Evolutionary conservation across 2,797 vertebrate genomes (phyloP).

Genomic region (Coracias cyanogaster): DNA sequence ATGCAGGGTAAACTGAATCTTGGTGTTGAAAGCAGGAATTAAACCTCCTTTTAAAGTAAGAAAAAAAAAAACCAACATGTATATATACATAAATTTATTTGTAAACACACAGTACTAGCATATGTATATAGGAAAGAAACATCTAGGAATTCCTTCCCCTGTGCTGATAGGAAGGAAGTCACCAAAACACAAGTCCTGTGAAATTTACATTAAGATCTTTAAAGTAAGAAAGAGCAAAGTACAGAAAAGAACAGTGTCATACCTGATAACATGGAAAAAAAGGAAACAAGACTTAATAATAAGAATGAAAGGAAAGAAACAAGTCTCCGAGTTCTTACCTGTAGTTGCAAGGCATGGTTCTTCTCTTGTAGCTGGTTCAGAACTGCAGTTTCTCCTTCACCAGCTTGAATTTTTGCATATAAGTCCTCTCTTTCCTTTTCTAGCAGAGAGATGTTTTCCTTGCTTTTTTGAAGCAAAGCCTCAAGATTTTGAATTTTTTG

Average conservation of each 20-base stretch:
- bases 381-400: conserved; percentile 95
- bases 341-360: conserved; percentile 92
- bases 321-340: conserved; percentile 77
- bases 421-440: conserved; percentile 95
- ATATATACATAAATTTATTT: not conserved
- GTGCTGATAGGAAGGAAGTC: not conserved
- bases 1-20: not conserved
- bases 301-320: not conserved
- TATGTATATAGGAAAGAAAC: not conserved
- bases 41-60: not conserved
- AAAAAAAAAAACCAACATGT: not conserved
- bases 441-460: conserved; percentile 91
- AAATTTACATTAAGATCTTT: not conserved
- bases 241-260: not conserved
- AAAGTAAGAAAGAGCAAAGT: not conserved
- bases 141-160: not conserved
- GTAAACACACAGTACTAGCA: not conserved
- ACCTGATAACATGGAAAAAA: not conserved
- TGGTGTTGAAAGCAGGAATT: not conserved
- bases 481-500: conserved; percentile 99
- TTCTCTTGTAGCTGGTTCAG: conserved; percentile 97
- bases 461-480: conserved; percentile 96
- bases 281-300: not conserved
- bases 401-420: conserved; percentile 97
- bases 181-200: not conserved